phyloP scores from a whole-genome alignment of 2,888 invertebrate species.

The Phaonia tiefii region DNA sequence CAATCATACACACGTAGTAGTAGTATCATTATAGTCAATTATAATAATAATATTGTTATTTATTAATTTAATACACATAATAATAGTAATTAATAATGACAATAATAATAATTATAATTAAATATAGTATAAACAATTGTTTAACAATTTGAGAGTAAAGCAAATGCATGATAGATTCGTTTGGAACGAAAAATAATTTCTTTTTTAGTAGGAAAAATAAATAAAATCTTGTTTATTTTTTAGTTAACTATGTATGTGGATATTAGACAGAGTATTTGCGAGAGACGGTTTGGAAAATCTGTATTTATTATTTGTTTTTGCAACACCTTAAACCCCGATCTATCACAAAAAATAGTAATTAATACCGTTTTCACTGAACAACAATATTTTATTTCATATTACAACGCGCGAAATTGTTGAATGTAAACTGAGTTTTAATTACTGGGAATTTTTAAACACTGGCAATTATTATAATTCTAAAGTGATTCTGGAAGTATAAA shows the following conservation, averaged over 20 bases:
- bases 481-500: too few relatives aligned
- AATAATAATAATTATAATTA: constrained; percentile 27
- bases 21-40: constrained; percentile 9
- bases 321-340: too few relatives aligned
- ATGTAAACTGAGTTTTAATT: too few relatives aligned
- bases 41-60: constrained; percentile 35
- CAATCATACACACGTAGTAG: not conserved
- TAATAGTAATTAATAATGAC: constrained; percentile 54
- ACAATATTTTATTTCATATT: too few relatives aligned
- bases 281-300: too few relatives aligned
- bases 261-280: too few relatives aligned
- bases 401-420: too few relatives aligned
- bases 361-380: too few relatives aligned
- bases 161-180: constrained; percentile 66
- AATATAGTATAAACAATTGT: constrained; percentile 57
- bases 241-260: constrained; percentile 3
- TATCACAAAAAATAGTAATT: too few relatives aligned
- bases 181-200: constrained; percentile 62
- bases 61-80: constrained; percentile 43
- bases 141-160: constrained; percentile 67
- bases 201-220: constrained; percentile 33
- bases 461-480: too few relatives aligned
- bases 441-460: too few relatives aligned
- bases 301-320: too few relatives aligned
- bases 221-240: constrained; percentile 25